Conservation (phyloP, 2,113 vertebrate species). For the Urocolius indicus region DNA sequence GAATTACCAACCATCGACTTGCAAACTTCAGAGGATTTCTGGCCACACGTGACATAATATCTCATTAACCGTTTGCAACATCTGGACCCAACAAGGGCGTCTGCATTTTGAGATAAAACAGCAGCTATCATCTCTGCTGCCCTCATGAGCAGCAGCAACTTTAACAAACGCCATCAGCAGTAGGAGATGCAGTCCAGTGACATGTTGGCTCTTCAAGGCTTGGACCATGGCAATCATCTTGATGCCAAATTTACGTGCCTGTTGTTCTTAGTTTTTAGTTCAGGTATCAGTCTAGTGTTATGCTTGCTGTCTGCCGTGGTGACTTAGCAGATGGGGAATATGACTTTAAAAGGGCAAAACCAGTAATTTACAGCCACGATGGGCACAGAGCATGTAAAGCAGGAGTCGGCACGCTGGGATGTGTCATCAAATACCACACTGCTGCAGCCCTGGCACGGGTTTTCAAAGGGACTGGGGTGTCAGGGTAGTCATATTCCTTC, state of each 20-base stretch:
- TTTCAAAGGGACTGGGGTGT: neutral
- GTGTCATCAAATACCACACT: neutral
- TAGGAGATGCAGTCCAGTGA: neutral
- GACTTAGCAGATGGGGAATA: neutral
- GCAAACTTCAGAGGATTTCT: slow-evolving; percentile 26
- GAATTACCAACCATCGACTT: neutral
- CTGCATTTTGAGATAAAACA: slow-evolving; percentile 25
- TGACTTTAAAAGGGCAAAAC: neutral
- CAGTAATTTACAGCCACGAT: neutral
- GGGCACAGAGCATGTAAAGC: neutral
- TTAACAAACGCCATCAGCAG: neutral
- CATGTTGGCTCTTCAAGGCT: neutral
- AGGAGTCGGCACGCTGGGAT: neutral
- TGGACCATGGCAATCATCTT: neutral
- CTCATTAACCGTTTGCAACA: slow-evolving; percentile 36
- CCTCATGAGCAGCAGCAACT: neutral
- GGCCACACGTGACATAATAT: neutral
- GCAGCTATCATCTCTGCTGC: neutral
- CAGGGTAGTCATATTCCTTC: neutral
- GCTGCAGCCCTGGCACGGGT: neutral
- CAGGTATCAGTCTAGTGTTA: neutral
- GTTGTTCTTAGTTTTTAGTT: neutral
- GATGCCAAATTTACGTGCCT: neutral
- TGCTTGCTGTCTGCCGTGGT: neutral
- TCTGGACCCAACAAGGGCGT: neutral